phyloP scores from a whole-genome alignment of 2,888 invertebrate genomes.

The Napeogenes inachia region DNA sequence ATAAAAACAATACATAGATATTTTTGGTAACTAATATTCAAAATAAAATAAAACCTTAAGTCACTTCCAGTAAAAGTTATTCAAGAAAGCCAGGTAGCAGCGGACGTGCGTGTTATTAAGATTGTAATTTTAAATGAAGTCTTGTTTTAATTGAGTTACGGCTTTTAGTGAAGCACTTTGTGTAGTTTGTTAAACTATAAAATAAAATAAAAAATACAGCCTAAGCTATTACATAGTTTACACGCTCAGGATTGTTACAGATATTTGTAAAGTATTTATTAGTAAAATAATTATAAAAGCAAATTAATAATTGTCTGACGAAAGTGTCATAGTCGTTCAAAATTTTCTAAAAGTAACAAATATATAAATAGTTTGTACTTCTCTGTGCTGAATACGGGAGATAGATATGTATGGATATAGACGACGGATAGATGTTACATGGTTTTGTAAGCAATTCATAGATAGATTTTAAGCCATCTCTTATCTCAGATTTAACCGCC shows the following conservation, averaged over 20 bases:
- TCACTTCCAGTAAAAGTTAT: slow-evolving; percentile 41
- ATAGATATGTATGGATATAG: no score
- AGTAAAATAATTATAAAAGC: not conserved
- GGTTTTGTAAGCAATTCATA: no score
- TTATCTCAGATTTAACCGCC: no score
- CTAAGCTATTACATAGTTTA: not conserved
- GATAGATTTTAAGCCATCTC: no score
- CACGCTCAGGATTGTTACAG: not conserved
- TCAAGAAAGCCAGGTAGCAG: slow-evolving; percentile 56
- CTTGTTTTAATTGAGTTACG: slow-evolving; percentile 74
- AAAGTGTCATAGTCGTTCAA: not conserved
- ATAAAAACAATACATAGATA: not conserved
- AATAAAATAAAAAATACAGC: slow-evolving; percentile 4
- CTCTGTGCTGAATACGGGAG: no score
- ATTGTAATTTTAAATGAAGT: slow-evolving; percentile 59
- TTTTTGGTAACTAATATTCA: not conserved
- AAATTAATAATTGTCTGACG: not conserved
- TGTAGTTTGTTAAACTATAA: slow-evolving; percentile 11
- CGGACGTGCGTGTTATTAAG: slow-evolving; percentile 59
- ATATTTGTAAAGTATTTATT: not conserved
- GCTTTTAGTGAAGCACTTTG: slow-evolving; percentile 32
- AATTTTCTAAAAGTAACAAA: no score
- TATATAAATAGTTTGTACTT: no score
- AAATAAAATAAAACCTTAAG: not conserved
- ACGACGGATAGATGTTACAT: no score